Percentiles rank a stretch among this genome's conserved stretches.
Evolutionary conservation across 2,888 invertebrate species (phyloP).

Genomic region (Drosophila imparisetae): DNA sequence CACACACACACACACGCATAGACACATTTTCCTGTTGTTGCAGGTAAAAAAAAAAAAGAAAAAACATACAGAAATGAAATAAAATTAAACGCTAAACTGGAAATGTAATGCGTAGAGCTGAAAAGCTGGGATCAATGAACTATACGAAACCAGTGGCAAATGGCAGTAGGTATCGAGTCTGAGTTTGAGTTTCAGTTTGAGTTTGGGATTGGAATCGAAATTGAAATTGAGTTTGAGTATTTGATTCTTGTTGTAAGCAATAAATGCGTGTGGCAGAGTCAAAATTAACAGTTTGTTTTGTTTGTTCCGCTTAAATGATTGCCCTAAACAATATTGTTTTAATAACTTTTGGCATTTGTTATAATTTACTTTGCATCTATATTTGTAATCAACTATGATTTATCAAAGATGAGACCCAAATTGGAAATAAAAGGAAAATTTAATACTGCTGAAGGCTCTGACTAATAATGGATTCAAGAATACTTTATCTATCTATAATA

Average conservation of each 20-base stretch:
- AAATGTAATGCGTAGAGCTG: constrained; percentile 75
- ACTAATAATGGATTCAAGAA: background rate
- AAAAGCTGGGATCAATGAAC: constrained; percentile 75
- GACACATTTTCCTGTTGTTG: constrained; percentile 73
- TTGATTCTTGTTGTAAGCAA: constrained; percentile 49
- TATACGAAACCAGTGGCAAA: constrained; percentile 54
- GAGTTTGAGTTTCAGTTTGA: constrained; percentile 21
- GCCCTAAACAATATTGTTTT: background rate
- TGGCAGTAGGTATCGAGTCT: constrained; percentile 38
- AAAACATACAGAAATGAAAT: constrained; percentile 50
- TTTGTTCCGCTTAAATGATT: background rate
- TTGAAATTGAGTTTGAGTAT: constrained; percentile 10
- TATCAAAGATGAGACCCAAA: background rate
- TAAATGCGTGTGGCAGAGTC: constrained; percentile 22
- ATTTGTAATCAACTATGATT: background rate
- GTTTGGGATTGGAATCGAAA: background rate
- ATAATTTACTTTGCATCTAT: background rate
- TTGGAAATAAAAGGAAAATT: background rate
- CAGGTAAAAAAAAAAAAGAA: constrained; percentile 53
- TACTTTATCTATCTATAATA: background rate
- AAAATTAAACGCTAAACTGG: constrained; percentile 75
- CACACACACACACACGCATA: constrained; percentile 23
- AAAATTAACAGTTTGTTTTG: background rate
- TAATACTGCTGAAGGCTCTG: background rate
- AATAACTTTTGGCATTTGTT: background rate